Percentiles rank a stretch among this genome's conserved stretches.
phyloP scores from a whole-genome alignment of 2,113 vertebrate genomes.

The Ammodytes dubius region DNA sequence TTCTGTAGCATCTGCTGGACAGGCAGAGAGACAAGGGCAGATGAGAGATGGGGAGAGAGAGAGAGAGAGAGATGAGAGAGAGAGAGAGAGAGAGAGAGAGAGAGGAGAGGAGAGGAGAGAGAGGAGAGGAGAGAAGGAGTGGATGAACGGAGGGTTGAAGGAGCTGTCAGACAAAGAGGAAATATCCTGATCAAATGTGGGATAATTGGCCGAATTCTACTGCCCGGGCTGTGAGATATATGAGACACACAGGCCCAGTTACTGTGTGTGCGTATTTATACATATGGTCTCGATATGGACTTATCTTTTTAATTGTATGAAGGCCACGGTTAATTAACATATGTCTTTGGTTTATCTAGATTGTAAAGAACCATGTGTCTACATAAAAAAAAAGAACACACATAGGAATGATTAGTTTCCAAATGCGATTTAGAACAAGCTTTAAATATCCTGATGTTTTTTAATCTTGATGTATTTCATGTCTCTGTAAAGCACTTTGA shows the following conservation, averaged over 20 bases:
- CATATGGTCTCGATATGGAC: background rate
- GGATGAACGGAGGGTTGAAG: background rate
- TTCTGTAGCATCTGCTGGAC: conserved; percentile 30
- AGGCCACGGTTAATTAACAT: too few relatives aligned
- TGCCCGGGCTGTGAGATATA: background rate
- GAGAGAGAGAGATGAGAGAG: background rate
- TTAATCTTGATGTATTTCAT: too few relatives aligned
- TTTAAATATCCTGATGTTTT: too few relatives aligned
- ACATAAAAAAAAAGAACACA: too few relatives aligned
- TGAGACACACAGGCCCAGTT: background rate
- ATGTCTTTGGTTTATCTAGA: too few relatives aligned
- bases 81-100: background rate
- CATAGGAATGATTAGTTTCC: too few relatives aligned
- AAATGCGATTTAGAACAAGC: too few relatives aligned
- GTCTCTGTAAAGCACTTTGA: too few relatives aligned
- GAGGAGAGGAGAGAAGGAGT: conserved; percentile 14
- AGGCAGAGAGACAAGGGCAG: conserved; percentile 30
- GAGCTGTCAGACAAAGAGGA: conserved; percentile 26
- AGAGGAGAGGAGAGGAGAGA: background rate
- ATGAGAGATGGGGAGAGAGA: conserved; percentile 30
- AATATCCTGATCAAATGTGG: conserved; percentile 28
- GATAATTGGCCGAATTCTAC: conserved; percentile 41
- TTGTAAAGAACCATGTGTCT: too few relatives aligned
- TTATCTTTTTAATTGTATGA: background rate
- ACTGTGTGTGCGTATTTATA: background rate